These are phyloP conservation scores for Nudaria mundana DNA, from an alignment of 2,888 invertebrate genomes.

Conservation along the genomic window DNA sequence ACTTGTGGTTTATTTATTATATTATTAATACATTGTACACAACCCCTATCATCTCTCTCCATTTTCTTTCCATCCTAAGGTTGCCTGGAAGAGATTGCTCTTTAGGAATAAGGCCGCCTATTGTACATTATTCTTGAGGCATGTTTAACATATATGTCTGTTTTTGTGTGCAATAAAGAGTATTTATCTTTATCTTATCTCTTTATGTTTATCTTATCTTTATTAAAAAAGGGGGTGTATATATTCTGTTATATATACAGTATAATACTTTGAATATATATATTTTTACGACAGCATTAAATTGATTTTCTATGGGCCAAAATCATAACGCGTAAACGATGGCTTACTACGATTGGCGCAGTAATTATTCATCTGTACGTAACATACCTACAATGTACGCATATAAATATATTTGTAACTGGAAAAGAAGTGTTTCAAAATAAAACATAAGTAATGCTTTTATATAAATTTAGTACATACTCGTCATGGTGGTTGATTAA, in stretches of 20 bases:
- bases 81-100: no score
- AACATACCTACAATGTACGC: slow-evolving; percentile 22
- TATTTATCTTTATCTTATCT: no score
- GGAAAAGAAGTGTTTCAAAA: slow-evolving; percentile 16
- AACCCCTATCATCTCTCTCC: no score
- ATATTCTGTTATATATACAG: not conserved
- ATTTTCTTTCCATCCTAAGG: no score
- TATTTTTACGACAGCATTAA: slow-evolving; percentile 23
- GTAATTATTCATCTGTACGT: slow-evolving; percentile 28
- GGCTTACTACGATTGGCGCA: slow-evolving; percentile 45
- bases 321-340: slow-evolving; percentile 35
- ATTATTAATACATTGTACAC: no score
- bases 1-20: no score
- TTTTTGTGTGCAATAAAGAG: no score
- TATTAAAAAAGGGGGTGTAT: no score
- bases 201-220: no score
- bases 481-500: slow-evolving; percentile 28
- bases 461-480: slow-evolving; percentile 10
- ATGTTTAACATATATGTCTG: no score
- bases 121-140: no score
- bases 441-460: slow-evolving; percentile 24
- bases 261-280: slow-evolving; percentile 1
- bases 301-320: slow-evolving; percentile 21
- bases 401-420: slow-evolving; percentile 15
- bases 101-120: no score